Evolutionary conservation across 2,113 vertebrate species (phyloP).

Genomic region (Lutjanus erythropterus): DNA sequence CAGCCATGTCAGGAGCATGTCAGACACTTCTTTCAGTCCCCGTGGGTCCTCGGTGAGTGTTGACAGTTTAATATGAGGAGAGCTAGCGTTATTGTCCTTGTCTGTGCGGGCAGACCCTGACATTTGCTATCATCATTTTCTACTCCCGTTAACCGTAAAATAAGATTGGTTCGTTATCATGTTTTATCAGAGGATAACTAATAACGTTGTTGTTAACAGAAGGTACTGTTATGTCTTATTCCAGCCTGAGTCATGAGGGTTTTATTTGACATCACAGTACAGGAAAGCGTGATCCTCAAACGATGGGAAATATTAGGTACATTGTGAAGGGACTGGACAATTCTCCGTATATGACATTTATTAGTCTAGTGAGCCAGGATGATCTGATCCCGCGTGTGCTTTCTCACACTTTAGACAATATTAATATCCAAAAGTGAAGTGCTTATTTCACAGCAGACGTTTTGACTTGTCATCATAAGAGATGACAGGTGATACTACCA

Average conservation of each 20-base stretch:
- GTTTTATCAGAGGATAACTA: neutral
- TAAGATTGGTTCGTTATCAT: neutral
- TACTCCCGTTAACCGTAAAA: too few relatives aligned
- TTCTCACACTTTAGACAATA: neutral
- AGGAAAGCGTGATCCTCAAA: neutral
- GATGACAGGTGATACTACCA: neutral
- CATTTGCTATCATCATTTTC: neutral
- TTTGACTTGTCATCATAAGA: neutral
- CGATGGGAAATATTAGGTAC: too few relatives aligned
- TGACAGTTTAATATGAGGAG: neutral
- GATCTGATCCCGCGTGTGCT: neutral
- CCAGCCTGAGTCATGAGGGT: neutral
- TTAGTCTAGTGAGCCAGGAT: too few relatives aligned
- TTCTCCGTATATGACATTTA: neutral
- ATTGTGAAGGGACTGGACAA: too few relatives aligned
- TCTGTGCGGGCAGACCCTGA: neutral
- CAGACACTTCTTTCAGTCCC: conserved; percentile 76
- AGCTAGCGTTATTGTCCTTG: neutral
- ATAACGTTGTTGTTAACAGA: neutral
- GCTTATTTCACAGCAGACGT: neutral
- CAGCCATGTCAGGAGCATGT: conserved; percentile 55
- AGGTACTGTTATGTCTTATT: accelerated
- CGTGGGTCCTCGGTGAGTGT: conserved; percentile 80
- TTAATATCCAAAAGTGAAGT: neutral
- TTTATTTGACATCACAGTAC: neutral